phyloP scores from a whole-genome alignment of 2,888 invertebrate genomes.

The Ganaspis brasiliensis region DNA sequence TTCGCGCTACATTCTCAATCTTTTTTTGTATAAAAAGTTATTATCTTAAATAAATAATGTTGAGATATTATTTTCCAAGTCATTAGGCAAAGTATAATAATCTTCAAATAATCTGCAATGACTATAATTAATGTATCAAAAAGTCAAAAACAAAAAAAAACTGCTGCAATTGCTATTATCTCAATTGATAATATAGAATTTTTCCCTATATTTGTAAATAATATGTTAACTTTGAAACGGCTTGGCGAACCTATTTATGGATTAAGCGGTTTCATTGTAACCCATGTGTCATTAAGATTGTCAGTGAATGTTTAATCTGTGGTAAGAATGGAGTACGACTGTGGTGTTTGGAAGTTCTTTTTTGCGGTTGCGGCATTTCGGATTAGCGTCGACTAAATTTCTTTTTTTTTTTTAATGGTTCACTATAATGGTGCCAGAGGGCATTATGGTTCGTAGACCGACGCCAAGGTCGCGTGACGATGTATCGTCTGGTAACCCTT shows the following conservation, averaged over 20 bases:
- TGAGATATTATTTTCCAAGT: too few species aligned
- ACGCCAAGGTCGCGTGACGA: conserved; percentile 1
- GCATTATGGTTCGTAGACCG: conserved; percentile 30
- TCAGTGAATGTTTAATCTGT: conserved; percentile 37
- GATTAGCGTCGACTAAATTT: conserved; percentile 5
- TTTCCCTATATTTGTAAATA: too few species aligned
- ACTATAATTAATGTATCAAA: too few species aligned
- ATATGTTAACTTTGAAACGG: not conserved
- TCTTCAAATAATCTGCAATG: too few species aligned
- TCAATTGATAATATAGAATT: too few species aligned
- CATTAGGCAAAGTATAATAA: too few species aligned
- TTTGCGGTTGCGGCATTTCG: conserved; percentile 27
- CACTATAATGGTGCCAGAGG: not conserved
- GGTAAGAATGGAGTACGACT: conserved; percentile 6
- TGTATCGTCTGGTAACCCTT: conserved; percentile 2
- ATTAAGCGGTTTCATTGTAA: conserved; percentile 11
- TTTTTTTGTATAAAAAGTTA: too few species aligned
- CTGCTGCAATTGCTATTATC: too few species aligned
- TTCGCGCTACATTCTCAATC: too few species aligned
- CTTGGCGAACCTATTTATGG: not conserved
- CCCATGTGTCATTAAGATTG: conserved; percentile 27
- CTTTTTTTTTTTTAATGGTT: not conserved
- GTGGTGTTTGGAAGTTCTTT: conserved; percentile 10
- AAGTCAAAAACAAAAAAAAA: too few species aligned
- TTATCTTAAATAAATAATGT: too few species aligned